Conservation (phyloP, 92 coral and sea anemone species). For the Hydrozoanthus gracilis region DNA sequence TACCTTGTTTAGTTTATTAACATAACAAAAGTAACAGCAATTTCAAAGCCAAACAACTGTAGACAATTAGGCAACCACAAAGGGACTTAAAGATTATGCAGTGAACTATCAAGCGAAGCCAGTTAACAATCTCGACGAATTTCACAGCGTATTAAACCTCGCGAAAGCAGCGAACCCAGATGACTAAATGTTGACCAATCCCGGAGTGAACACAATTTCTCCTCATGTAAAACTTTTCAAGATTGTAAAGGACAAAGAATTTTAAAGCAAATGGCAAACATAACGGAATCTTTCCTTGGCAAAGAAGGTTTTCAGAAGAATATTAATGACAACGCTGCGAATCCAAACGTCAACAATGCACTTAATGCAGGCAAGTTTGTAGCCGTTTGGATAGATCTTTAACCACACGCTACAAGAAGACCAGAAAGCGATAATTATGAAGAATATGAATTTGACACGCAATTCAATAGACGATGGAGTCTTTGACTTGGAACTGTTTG, state of each 20-base stretch:
- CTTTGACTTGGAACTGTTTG: conserved; percentile 77
- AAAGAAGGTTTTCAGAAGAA: background rate
- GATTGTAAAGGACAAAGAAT: background rate
- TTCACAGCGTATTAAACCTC: background rate
- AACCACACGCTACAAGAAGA: background rate
- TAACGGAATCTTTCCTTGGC: background rate
- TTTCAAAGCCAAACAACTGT: conserved; percentile 4
- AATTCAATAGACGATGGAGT: conserved; percentile 43
- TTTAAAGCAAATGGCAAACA: background rate
- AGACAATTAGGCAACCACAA: background rate
- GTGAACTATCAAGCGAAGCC: background rate
- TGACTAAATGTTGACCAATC: background rate
- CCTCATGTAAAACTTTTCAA: background rate
- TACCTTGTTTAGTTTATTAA: background rate
- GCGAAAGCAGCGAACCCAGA: background rate
- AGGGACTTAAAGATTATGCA: conserved; percentile 6
- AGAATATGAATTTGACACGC: conserved; percentile 72
- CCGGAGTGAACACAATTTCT: background rate
- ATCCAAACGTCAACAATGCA: background rate
- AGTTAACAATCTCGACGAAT: background rate
- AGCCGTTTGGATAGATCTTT: background rate
- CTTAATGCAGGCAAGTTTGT: background rate
- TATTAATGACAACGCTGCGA: background rate
- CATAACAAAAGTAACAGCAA: conserved; percentile 18
- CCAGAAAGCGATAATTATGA: no score